Conservation (phyloP, 2,113 vertebrate genomes). For the Mesitornis unicolor region DNA sequence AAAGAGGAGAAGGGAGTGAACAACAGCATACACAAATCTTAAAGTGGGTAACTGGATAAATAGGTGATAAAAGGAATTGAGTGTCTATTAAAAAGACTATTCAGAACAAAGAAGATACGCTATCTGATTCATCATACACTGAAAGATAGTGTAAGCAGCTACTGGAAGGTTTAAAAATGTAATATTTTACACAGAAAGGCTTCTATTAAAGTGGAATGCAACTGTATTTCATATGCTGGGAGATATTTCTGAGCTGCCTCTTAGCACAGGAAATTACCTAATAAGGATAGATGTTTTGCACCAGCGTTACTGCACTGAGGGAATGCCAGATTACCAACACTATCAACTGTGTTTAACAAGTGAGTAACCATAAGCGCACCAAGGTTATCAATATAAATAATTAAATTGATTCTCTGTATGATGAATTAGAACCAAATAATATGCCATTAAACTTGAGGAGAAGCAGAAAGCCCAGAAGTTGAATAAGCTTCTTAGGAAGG, state of each 20-base stretch:
- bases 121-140: not conserved
- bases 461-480: not conserved
- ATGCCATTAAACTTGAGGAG: not conserved
- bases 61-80: not conserved
- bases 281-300: not conserved
- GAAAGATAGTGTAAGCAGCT: not conserved
- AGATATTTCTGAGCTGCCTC: not conserved
- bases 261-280: constrained; percentile 45
- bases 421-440: not conserved
- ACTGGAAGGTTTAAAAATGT: not conserved
- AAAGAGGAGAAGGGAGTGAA: not conserved
- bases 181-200: not conserved
- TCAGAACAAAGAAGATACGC: not conserved
- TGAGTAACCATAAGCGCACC: not conserved
- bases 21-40: not conserved
- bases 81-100: not conserved
- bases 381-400: not conserved
- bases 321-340: not conserved
- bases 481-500: not conserved
- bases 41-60: not conserved
- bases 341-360: not conserved
- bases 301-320: not conserved
- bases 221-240: not conserved
- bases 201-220: not conserved
- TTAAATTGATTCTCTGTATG: not conserved